These are phyloP conservation scores for Acleris holmiana DNA, from an alignment of 2,888 invertebrate species.

Conservation along the genomic window DNA sequence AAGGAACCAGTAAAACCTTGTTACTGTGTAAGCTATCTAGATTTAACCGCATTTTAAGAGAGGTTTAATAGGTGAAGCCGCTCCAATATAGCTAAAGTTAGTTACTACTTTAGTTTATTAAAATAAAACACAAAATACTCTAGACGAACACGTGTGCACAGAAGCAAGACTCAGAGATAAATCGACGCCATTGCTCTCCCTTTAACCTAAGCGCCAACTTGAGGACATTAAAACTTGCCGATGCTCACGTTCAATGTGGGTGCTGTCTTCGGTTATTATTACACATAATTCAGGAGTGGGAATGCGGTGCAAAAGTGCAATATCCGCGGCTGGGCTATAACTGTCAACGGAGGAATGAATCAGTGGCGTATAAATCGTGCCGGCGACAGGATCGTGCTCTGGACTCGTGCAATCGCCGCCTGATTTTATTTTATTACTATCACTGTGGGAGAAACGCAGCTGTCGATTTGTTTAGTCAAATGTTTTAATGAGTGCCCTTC, in stretches of 20 bases:
- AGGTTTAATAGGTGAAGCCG: constrained; percentile 25
- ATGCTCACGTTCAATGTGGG: constrained; percentile 40
- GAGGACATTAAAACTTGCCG: constrained; percentile 43
- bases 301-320: constrained; percentile 78
- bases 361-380: constrained; percentile 74
- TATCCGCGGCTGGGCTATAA: constrained; percentile 75
- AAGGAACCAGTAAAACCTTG: constrained; percentile 56
- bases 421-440: constrained; percentile 73
- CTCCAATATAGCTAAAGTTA: constrained; percentile 6
- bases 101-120: not conserved
- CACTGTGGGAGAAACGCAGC: constrained; percentile 55
- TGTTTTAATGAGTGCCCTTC: constrained; percentile 59
- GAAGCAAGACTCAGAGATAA: not conserved
- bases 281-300: constrained; percentile 69
- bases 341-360: constrained; percentile 79
- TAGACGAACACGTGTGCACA: not conserved
- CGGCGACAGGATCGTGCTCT: constrained; percentile 65
- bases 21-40: constrained; percentile 56
- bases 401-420: constrained; percentile 59
- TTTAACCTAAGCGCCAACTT: constrained; percentile 40
- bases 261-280: constrained; percentile 67
- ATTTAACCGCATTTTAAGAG: constrained; percentile 41
- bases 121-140: not conserved
- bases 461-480: constrained; percentile 69
- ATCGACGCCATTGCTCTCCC: constrained; percentile 36